Evolutionary conservation across 2,113 vertebrate species (phyloP), one percentile per base, ranked within the genome.

Genomic region (Oriolus oriolus): DNA sequence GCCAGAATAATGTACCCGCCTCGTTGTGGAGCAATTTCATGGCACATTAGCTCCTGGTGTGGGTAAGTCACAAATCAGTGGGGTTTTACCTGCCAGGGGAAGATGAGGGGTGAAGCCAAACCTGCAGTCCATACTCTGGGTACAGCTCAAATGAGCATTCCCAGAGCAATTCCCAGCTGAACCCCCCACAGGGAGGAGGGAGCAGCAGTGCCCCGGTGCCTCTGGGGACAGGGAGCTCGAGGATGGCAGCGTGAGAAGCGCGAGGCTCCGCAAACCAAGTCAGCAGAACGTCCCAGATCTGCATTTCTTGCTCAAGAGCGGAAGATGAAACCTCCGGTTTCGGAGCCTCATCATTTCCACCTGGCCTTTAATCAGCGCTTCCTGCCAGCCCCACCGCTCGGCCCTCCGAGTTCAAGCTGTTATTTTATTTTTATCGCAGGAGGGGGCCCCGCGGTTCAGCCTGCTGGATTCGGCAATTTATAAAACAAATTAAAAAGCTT

Each of bases 341-440:
- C 2, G 1, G 83, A 91, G 91, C 56, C 61, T 89, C 93, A 68
- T 91, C 81, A 31, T 84, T 75, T n/a, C 91, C 95, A 78, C 74
- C 93, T 95, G 91, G 89, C 94, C 96, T 95, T 96, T 82, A 84
- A 71, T 91, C 87, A 95, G 74, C 28, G 33, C 35, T 92, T 90
- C 94, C 95, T 85, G 94, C 95, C 94, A 65, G 85, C 88, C 92
- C 78, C 64, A n/a, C 64, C 1, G 11, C 84, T 57, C 33, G 10
- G 69, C 87, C 94, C 84, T 52, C 84, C 19, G 3, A 71, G 26
- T 75, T 91, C 90, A 76, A 94, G 92, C 90, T 93, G 96, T 90
- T 96, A 88, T 92, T 93, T 95, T 93, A 93, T 95, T 97, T 97
- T 96, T 95, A 95, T 90, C 92, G 5, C 94, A 77, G 86, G 24